Base-by-base conservation (phyloP, 2,888 invertebrate genomes). In the Pyralis farinalis region DNA sequence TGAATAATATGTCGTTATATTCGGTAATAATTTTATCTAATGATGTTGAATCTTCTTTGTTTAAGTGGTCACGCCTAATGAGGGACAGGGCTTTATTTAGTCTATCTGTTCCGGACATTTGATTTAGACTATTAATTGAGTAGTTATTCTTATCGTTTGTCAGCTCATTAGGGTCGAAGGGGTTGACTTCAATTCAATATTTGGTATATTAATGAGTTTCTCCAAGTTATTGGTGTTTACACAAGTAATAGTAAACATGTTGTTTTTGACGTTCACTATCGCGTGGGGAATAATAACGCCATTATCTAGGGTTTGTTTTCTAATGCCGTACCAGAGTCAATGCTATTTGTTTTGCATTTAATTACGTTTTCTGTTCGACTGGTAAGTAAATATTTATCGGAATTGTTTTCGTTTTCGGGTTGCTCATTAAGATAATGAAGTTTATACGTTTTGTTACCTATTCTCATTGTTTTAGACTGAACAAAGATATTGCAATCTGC, bases 401-500 rank as follows among this genome's bases (percentile, higher is more conserved):
- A n/a, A n/a, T n/a, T n/a, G n/a, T n/a, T 16, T 16, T 27, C 16
- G 3, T 9, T 7, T 33, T 40, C 12, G 11, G 40, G 9, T 16
- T 30, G 10, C 3, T 40, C 12, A 10, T 16, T 20, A 5, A 34
- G 30, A n/a, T 21, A 38, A 38, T 21, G 11, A 6, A 38, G 25
- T 12, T 30, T 28, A 28, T 39, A 39, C n/a, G 39, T 27, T 28
- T 33, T 33, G 32, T 38, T 22, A 25, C 32, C 8, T 12, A 39
- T 30, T 12, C 35, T 11, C 40, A 35, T 31, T 1, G 31, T 40
- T 35, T 35, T 40, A 7, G 40, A 35, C 35, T 40, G 20, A 7
- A 40, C 16, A 7, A 11, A 35, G 12, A 43, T 43, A n/a, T 43
- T 48, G 10, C 45, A 43, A 20, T 45, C 45, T 31, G 43, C 41